These are phyloP conservation scores for Eupithecia tripunctaria DNA, from an alignment of 2,888 invertebrate species.

Conservation along the genomic window DNA sequence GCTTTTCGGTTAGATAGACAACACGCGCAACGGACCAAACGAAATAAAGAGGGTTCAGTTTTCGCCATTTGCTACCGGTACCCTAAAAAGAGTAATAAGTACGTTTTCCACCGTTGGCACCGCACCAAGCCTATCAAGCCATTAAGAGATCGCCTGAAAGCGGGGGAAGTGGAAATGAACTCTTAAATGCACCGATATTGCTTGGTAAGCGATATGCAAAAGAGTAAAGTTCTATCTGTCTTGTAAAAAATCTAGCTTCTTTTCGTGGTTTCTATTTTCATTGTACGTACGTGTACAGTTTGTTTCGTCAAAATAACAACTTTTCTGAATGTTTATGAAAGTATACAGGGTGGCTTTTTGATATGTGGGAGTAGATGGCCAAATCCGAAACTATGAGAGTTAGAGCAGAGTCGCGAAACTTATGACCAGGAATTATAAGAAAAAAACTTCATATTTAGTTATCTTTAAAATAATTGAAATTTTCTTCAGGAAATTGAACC, in stretches of 20 bases:
- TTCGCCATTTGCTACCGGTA: neutral
- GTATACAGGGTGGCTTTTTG: too few species aligned
- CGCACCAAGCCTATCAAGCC: neutral
- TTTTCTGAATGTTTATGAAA: too few species aligned
- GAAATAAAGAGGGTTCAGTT: neutral
- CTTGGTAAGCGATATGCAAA: neutral
- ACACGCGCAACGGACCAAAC: neutral
- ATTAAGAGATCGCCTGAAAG: conserved; percentile 7
- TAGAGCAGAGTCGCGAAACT: too few species aligned
- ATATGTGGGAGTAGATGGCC: too few species aligned
- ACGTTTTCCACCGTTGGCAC: neutral
- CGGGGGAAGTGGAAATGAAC: conserved; percentile 3
- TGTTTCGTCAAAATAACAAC: too few species aligned
- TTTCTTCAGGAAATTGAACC: too few species aligned
- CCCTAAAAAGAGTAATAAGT: neutral
- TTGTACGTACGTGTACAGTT: too few species aligned
- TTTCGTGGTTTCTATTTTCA: neutral
- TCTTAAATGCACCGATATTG: neutral
- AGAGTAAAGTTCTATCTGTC: neutral
- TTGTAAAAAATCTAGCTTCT: neutral
- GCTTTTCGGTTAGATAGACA: too few species aligned
- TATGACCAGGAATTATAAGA: too few species aligned
- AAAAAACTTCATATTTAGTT: too few species aligned
- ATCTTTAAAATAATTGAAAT: too few species aligned
- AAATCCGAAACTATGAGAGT: too few species aligned